Evolutionary conservation across 2,888 invertebrate species (phyloP).

Genomic region (Diachrysia chrysitis): DNA sequence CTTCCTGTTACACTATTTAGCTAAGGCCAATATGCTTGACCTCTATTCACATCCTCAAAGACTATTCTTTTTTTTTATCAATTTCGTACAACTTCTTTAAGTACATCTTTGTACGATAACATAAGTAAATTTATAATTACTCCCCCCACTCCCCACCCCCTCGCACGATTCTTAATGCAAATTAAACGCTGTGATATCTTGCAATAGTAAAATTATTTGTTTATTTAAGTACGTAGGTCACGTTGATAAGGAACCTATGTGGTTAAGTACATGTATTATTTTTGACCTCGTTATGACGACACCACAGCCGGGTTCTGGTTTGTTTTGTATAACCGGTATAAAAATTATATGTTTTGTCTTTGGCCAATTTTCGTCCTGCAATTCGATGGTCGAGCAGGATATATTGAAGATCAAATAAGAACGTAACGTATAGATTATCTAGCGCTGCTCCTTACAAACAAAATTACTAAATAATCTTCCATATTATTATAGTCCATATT

Average conservation of each 20-base stretch:
- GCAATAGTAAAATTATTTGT: slow-evolving; percentile 2
- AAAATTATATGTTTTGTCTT: not conserved
- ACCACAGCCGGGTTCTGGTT: not conserved
- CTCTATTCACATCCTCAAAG: slow-evolving; percentile 4
- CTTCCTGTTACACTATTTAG: slow-evolving; percentile 1
- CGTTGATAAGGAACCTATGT: slow-evolving; percentile 4
- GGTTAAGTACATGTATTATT: not conserved
- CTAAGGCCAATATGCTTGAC: not conserved
- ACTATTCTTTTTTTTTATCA: not conserved
- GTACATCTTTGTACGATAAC: not conserved
- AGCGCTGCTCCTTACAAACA: too few species aligned
- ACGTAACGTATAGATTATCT: not conserved
- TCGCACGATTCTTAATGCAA: not conserved
- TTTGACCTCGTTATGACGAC: slow-evolving; percentile 4
- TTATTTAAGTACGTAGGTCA: slow-evolving; percentile 22
- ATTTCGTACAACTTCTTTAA: not conserved
- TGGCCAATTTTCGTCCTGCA: not conserved
- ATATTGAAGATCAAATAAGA: not conserved
- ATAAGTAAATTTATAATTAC: not conserved
- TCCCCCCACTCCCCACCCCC: not conserved
- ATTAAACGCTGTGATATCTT: slow-evolving; percentile 1
- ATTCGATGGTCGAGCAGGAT: not conserved
- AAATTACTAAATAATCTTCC: too few species aligned
- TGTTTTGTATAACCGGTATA: not conserved
- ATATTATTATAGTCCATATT: too few species aligned